These are phyloP conservation scores for Phrynocephalus guinanensis DNA, from an alignment of 2,797 vertebrate genomes.

Conservation along the genomic window DNA sequence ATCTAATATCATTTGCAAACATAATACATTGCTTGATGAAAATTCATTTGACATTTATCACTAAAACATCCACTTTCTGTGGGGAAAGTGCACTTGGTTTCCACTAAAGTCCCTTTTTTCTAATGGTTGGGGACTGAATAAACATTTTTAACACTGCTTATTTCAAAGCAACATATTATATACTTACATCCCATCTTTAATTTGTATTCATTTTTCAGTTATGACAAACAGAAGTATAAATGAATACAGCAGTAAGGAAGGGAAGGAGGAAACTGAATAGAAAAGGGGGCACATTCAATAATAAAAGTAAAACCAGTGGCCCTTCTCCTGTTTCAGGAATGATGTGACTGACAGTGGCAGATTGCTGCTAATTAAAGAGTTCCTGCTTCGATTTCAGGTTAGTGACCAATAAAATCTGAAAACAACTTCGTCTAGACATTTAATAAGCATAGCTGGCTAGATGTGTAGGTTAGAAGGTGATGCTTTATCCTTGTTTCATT, in stretches of 20 bases:
- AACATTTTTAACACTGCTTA: slow-evolving; percentile 23
- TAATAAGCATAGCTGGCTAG: not conserved
- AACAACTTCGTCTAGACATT: not conserved
- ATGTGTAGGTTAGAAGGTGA: not conserved
- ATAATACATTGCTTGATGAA: slow-evolving; percentile 30
- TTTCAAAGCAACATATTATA: no score
- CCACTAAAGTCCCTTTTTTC: slow-evolving; percentile 12
- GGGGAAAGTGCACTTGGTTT: not conserved
- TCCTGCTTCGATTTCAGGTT: no score
- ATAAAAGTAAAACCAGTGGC: not conserved
- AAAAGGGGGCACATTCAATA: not conserved
- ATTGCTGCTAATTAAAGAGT: no score
- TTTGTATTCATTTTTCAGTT: not conserved
- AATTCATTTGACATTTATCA: not conserved
- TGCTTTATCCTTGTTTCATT: not conserved
- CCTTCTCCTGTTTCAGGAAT: no score
- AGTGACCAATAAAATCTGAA: not conserved
- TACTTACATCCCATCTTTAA: no score
- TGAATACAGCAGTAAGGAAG: not conserved
- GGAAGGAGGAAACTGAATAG: not conserved
- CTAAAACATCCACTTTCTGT: not conserved
- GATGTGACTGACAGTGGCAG: no score
- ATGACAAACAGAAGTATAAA: not conserved
- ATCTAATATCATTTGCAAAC: not conserved
- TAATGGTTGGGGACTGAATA: slow-evolving; percentile 23